Evolutionary conservation across 1,140 invertebrate species (phyloP).

Genomic region (Atta texana): DNA sequence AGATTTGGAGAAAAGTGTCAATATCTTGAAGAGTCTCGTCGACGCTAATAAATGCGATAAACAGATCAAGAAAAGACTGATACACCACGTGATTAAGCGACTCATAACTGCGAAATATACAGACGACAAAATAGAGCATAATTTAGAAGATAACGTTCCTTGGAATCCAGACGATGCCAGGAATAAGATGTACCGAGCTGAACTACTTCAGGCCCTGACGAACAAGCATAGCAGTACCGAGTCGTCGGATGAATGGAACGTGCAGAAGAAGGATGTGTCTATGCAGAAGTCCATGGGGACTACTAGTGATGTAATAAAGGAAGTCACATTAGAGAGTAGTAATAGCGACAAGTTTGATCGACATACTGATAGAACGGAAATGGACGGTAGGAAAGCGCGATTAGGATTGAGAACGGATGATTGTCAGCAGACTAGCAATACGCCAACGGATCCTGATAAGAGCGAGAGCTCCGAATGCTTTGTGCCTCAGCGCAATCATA

Average conservation of each 20-base stretch:
- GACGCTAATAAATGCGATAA: slow-evolving; percentile 84
- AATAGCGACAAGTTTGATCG: slow-evolving; percentile 82
- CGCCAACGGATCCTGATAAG: slow-evolving; percentile 77
- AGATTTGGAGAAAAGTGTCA: slow-evolving; percentile 85
- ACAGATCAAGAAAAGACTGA: slow-evolving; percentile 82
- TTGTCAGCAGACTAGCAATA: slow-evolving; percentile 73
- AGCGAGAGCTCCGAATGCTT: slow-evolving; percentile 85
- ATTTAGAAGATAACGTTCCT: slow-evolving; percentile 82
- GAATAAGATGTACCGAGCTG: slow-evolving; percentile 82
- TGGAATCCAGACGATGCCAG: slow-evolving; percentile 84
- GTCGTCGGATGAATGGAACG: slow-evolving; percentile 83
- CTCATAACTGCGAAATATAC: slow-evolving; percentile 83
- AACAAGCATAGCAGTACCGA: slow-evolving; percentile 83
- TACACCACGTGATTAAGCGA: slow-evolving; percentile 85
- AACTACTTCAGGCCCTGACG: slow-evolving; percentile 81
- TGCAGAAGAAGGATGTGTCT: slow-evolving; percentile 66
- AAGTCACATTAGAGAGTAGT: slow-evolving; percentile 77
- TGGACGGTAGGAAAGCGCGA: slow-evolving; percentile 83
- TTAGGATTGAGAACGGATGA: slow-evolving; percentile 83
- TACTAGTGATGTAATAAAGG: slow-evolving; percentile 68
- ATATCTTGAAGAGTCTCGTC: slow-evolving; percentile 84
- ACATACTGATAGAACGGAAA: slow-evolving; percentile 82
- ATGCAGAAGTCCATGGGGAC: slow-evolving; percentile 70
- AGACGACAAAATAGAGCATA: slow-evolving; percentile 83
- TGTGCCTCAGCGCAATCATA: slow-evolving; percentile 78